Evolutionary conservation across 2,888 invertebrate species (phyloP).

Genomic region (Trachelus tabidus): DNA sequence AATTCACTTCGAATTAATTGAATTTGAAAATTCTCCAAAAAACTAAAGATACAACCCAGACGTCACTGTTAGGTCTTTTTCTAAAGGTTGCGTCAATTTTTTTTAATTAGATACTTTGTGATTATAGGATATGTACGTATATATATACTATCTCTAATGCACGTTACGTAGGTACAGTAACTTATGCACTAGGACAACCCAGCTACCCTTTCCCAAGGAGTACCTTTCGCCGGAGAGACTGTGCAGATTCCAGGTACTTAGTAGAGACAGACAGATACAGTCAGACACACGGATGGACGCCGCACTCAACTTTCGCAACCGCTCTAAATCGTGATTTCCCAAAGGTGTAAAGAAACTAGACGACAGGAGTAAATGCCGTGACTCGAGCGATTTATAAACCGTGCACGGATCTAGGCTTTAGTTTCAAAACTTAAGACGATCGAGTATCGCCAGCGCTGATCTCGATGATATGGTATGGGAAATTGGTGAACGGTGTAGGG

Average conservation of each 20-base stretch:
- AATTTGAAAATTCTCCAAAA: slow-evolving; percentile 3
- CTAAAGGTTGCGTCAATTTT: background rate
- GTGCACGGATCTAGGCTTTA: background rate
- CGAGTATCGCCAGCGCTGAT: background rate
- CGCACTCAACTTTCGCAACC: slow-evolving; percentile 40
- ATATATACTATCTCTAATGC: background rate
- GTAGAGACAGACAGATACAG: background rate
- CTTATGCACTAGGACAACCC: background rate
- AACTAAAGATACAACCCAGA: background rate
- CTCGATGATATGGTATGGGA: background rate
- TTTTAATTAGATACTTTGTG: background rate
- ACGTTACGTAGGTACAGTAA: background rate
- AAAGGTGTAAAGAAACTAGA: slow-evolving; percentile 46
- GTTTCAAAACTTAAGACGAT: background rate
- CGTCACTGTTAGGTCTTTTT: background rate
- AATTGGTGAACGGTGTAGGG: background rate
- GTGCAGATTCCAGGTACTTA: background rate
- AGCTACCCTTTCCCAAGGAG: background rate
- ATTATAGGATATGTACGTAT: background rate
- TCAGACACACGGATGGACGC: background rate
- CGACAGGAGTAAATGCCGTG: slow-evolving; percentile 25
- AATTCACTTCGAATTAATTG: background rate
- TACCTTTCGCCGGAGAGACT: slow-evolving; percentile 9
- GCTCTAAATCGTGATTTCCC: slow-evolving; percentile 53
- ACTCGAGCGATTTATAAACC: background rate